A percentile compares a stretch with the other conserved stretches of the same genome.
phyloP scores from a whole-genome alignment of 2,797 vertebrate species.

The Protonibea diacanthus region DNA sequence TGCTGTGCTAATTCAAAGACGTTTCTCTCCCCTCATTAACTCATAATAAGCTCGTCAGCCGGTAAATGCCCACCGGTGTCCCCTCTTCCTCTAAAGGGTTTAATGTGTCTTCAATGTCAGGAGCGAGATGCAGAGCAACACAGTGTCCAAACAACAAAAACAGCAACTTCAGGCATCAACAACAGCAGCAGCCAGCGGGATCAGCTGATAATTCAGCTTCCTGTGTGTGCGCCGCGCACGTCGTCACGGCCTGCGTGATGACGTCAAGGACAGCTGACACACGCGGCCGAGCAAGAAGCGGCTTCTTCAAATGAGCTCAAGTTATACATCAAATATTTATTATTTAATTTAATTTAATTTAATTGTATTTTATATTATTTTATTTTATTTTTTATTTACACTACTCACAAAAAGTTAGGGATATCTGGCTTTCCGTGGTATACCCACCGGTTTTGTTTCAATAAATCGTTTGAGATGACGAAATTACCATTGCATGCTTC shows the following conservation, averaged over 20 bases:
- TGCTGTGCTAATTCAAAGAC: constrained; percentile 32
- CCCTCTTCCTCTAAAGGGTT: constrained; percentile 22
- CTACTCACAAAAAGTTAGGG: too few relatives aligned
- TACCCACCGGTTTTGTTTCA: too few relatives aligned
- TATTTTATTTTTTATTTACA: too few relatives aligned
- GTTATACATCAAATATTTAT: too few relatives aligned
- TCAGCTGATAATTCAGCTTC: constrained; percentile 88
- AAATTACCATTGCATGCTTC: too few relatives aligned
- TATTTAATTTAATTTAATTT: not conserved
- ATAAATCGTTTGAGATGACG: too few relatives aligned
- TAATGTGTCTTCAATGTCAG: constrained; percentile 51
- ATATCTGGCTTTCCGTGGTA: too few relatives aligned
- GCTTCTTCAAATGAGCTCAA: not conserved
- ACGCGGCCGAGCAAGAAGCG: not conserved
- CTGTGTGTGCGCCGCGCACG: constrained; percentile 52
- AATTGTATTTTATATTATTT: too few relatives aligned
- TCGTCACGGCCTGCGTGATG: constrained; percentile 26
- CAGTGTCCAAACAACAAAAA: constrained; percentile 62
- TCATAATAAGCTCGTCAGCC: not conserved
- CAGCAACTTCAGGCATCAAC: constrained; percentile 84
- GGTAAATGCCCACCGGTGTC: constrained; percentile 44
- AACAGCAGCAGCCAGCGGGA: constrained; percentile 71
- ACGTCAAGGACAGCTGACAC: constrained; percentile 54
- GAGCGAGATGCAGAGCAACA: constrained; percentile 66
- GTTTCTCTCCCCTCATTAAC: not conserved